Evolutionary conservation across 1,140 invertebrate genomes (phyloP), one percentile per base, ranked within the genome.

Genomic region (Drosophila rufa): DNA sequence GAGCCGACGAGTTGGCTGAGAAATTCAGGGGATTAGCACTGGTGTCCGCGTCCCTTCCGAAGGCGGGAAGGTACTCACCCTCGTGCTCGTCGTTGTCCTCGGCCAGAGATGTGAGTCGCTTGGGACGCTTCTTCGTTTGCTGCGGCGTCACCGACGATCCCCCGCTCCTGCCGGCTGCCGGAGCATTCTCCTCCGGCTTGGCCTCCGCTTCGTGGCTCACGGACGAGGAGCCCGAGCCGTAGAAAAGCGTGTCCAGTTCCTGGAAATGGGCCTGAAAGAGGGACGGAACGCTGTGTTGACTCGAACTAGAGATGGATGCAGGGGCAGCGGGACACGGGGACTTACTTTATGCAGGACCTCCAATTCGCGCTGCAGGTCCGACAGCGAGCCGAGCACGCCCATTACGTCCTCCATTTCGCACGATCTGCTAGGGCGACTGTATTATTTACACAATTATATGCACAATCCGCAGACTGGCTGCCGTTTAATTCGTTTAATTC

Each of bases 121-220:
- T 92, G 27, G 80, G 43, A 0, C 91, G 82, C 50, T 92, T 92
- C 50, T 92, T 92, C 1, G 78, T 87, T 40, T 92, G 91, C 57
- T 92, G 91, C 36, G 91, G 91, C 0, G 91, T 90, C 22, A 68
- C 71, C 9, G 73, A 73, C n/a, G 27, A 57, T 48, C 8, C 36
- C 8, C 30, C 71, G 14, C 40, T 66, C 15, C 14, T 67, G 8
- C 33, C 33, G 33, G 50, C 47, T 0, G 51, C 25, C 0, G 73
- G 59, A 6, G 36, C 40, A 17, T 11, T 47, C 36, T 65, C 62
- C 8, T 40, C 14, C 0, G 42, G 8, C n/a, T 70, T 84, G 25
- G 12, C 27, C 2, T 45, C 62, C 8, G 60, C 6, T 3, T 42
- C 36, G 25, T 36, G 33, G 33, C 17, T 56, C 3, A 5, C 19